Evolutionary conservation across 2,797 vertebrate genomes (phyloP).

Genomic region (Thalassophryne amazonica): DNA sequence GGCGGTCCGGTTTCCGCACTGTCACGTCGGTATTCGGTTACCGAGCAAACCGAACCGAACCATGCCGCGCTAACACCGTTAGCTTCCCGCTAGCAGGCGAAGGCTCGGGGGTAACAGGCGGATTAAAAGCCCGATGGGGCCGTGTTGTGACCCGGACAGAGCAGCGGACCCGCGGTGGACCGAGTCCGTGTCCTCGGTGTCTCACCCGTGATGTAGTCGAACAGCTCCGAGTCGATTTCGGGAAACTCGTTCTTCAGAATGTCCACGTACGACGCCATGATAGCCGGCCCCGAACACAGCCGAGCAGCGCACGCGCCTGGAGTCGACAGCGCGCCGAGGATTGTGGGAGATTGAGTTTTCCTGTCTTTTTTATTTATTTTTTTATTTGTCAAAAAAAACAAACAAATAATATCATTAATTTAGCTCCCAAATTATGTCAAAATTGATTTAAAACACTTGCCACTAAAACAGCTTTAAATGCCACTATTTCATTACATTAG

Average conservation of each 20-base stretch:
- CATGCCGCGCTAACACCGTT: constrained; percentile 2
- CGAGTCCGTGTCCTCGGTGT: not conserved
- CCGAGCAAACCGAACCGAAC: not conserved
- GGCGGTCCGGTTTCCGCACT: too few relatives aligned
- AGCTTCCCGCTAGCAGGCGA: constrained; percentile 4
- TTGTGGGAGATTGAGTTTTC: constrained; percentile 51
- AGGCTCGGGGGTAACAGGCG: not conserved
- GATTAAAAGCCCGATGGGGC: not conserved
- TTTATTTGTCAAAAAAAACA: too few relatives aligned
- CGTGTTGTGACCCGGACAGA: not conserved
- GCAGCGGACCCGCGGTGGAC: not conserved
- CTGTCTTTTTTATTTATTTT: too few relatives aligned
- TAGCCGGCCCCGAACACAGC: constrained; percentile 56
- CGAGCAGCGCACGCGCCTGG: constrained; percentile 50
- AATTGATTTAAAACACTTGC: too few relatives aligned
- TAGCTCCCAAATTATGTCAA: too few relatives aligned
- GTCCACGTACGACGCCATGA: constrained; percentile 93
- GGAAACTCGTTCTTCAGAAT: constrained; percentile 96
- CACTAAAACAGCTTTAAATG: too few relatives aligned
- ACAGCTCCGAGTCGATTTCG: constrained; percentile 90
- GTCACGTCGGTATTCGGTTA: too few relatives aligned
- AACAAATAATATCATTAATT: too few relatives aligned
- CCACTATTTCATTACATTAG: too few relatives aligned
- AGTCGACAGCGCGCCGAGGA: constrained; percentile 21
- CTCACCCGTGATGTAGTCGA: constrained; percentile 94